phyloP scores from a whole-genome alignment of 2,113 vertebrate species.

The Zosterops hypoxanthus region DNA sequence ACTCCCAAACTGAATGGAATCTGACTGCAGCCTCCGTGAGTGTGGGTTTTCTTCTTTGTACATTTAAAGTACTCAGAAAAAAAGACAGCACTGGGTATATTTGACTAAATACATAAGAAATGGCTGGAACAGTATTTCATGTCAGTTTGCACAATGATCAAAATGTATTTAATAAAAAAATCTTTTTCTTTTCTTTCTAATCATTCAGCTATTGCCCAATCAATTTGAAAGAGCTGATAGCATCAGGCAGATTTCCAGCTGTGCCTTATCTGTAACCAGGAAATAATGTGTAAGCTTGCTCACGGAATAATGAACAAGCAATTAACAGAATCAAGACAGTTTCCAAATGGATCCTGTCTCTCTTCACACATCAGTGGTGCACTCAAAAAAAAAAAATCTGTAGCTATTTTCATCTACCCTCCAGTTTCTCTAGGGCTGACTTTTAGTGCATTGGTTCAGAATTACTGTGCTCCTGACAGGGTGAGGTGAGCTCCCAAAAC shows the following conservation, averaged over 20 bases:
- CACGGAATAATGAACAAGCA: not conserved
- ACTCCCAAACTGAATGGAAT: not conserved
- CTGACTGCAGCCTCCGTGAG: not conserved
- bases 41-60: not conserved
- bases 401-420: not conserved
- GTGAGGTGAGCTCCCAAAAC: not conserved
- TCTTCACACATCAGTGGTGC: not conserved
- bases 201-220: not conserved
- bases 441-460: not conserved
- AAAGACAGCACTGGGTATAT: not conserved
- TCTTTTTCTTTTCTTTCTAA: not conserved
- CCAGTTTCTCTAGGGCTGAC: not conserved
- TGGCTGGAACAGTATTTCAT: not conserved
- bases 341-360: not conserved
- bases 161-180: not conserved
- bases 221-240: not conserved
- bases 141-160: not conserved
- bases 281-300: not conserved
- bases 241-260: not conserved
- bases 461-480: not conserved
- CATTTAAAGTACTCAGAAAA: not conserved
- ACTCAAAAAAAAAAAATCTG: not conserved
- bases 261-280: not conserved
- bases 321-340: slow-evolving; percentile 16
- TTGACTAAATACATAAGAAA: not conserved